Base-by-base conservation (phyloP, 2,797 vertebrate genomes). In the Phataginus tetradactyla region DNA sequence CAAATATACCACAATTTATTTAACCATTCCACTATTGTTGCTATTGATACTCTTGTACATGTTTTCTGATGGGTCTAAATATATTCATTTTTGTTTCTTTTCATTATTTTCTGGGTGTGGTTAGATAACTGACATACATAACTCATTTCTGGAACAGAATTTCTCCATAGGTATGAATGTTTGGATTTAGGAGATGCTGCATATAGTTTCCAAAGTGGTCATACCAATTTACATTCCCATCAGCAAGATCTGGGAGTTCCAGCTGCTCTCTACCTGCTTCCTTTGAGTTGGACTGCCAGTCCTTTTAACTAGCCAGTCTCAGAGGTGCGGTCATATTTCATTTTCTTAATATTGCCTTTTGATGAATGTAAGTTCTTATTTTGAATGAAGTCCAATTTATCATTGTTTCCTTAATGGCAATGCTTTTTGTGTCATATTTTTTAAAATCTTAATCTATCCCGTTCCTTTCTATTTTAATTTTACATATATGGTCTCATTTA, bases 401-500 rank as follows among this genome's bases (percentile, higher is more conserved):
- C 11, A 78, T 34, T 93, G 42, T 71, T 94, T 81, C 45, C 74
- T 72, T 66, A 71, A 64, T 37, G 72, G n/a, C 14, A 78, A 7
- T 59, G 17, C 4, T 71, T 93, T 68, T 57, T 68, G 11, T 45
- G 15, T 81, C 61, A 27, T 80, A 17, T 72, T 79, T 39, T 1
- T n/a, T 89, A 89, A 93, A 75, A 79, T 66, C 23, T 66, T 71
- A 37, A 51, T 27, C 13, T 94, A 74, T 1, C 14, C 37, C 11
- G 11, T 91, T 79, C 63, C n/a, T 84, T 91, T 85, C 32, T 74
- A 84, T 84, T 88, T 96, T 93, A 66, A 45, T 27, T 17, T 91
- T 39, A 72, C 10, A 37, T 23, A n/a, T 14, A 93, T 39, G 4
- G 25, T 55, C 63, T 92, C 51, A 55, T 79, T 95, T 90, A 75